Conservation (phyloP, 2,797 vertebrate species). For the Lagorchestes hirsutus region DNA sequence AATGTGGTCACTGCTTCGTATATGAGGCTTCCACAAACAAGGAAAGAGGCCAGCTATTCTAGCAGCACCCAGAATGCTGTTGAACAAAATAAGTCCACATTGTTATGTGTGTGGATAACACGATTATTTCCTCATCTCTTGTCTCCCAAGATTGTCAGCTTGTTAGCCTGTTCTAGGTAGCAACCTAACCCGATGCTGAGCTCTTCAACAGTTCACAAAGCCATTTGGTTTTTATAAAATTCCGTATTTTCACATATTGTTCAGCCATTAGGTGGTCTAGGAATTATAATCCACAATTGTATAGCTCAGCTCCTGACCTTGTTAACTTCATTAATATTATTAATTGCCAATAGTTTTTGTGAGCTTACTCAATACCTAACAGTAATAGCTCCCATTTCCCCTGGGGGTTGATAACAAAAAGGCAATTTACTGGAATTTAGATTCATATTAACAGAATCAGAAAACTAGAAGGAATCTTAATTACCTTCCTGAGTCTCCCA, state of each 20-base stretch:
- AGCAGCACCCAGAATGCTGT: not conserved
- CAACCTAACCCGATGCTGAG: not conserved
- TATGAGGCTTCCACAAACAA: not conserved
- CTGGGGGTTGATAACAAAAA: slow-evolving; percentile 30
- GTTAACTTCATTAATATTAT: not conserved
- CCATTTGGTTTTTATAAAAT: not conserved
- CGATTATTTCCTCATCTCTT: not conserved
- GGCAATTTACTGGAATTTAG: not conserved
- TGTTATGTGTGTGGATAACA: not conserved
- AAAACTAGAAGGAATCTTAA: not conserved
- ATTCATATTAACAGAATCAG: not conserved
- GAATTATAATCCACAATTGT: not conserved
- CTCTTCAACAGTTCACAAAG: not conserved
- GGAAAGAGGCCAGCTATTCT: not conserved
- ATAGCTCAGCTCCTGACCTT: not conserved
- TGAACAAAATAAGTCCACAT: not conserved
- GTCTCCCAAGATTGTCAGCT: not conserved
- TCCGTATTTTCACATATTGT: too few relatives aligned
- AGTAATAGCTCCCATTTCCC: not conserved
- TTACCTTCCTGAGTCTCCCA: not conserved
- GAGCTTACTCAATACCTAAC: not conserved
- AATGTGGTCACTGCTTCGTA: not conserved
- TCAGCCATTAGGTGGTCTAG: not conserved
- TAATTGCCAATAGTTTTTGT: not conserved
- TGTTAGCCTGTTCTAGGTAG: not conserved